phyloP scores from a whole-genome alignment of 2,113 vertebrate species.

The Marcusenius ussheri region DNA sequence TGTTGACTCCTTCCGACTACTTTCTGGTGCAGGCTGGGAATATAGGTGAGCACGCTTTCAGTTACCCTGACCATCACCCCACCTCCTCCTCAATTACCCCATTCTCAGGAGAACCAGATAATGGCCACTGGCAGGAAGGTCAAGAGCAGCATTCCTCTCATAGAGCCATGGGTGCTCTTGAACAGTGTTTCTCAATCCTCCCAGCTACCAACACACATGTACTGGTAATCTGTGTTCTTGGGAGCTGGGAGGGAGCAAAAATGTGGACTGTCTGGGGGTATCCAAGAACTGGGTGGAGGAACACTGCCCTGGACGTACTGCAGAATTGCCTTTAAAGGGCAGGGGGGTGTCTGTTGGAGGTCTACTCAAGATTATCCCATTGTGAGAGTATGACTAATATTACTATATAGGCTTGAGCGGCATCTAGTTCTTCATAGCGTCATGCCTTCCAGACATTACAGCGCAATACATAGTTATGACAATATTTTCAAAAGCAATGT shows the following conservation, averaged over 20 bases:
- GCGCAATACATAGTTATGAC: neutral
- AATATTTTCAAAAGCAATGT: neutral
- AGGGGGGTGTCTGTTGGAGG: neutral
- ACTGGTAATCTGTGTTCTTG: neutral
- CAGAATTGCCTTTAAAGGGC: neutral
- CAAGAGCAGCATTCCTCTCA: neutral
- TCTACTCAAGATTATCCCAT: neutral
- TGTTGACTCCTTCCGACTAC: neutral
- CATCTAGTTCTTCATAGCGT: neutral
- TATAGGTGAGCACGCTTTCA: neutral
- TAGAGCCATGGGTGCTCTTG: neutral
- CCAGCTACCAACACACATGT: neutral
- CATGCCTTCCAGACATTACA: neutral
- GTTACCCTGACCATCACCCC: neutral
- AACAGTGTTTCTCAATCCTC: neutral
- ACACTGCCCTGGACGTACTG: neutral
- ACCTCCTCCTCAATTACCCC: neutral
- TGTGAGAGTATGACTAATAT: neutral
- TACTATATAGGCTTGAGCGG: neutral
- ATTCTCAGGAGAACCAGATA: neutral
- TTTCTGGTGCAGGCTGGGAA: neutral
- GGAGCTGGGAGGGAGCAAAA: neutral
- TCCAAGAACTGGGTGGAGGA: neutral
- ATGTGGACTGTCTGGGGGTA: neutral
- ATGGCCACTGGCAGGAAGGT: neutral